Evolutionary conservation across 2,888 invertebrate species (phyloP).

Genomic region (Itoplectis maculator): DNA sequence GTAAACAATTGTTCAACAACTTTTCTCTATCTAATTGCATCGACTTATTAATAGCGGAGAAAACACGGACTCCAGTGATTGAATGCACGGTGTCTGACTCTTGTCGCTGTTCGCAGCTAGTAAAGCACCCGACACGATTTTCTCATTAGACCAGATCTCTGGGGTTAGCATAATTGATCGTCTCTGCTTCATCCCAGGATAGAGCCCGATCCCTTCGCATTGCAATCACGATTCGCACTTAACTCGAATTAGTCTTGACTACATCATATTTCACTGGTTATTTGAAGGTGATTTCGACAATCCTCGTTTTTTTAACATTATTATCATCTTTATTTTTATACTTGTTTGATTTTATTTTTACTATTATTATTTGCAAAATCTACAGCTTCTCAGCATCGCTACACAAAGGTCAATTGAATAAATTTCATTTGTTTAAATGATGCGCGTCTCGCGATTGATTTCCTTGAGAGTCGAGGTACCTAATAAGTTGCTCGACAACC

Average conservation of each 20-base stretch:
- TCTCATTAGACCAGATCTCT: slow-evolving; percentile 28
- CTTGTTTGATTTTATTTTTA: neutral
- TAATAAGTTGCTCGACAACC: neutral
- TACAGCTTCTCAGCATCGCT: neutral
- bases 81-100: neutral
- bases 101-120: neutral
- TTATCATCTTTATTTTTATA: too few species aligned
- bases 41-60: slow-evolving; percentile 17
- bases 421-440: neutral
- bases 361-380: neutral
- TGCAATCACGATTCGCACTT: slow-evolving; percentile 17
- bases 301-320: too few species aligned
- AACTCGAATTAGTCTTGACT: slow-evolving; percentile 2
- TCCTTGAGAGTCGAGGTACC: neutral
- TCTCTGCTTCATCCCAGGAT: neutral
- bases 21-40: neutral
- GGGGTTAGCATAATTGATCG: slow-evolving; percentile 15
- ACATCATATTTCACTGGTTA: neutral
- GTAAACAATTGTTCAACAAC: neutral
- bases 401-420: too few species aligned
- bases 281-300: neutral
- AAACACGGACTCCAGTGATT: neutral
- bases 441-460: neutral
- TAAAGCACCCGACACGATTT: slow-evolving; percentile 30
- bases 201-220: neutral